Conservation (phyloP, 2,888 invertebrate species). For the Ormyrus labotus region DNA sequence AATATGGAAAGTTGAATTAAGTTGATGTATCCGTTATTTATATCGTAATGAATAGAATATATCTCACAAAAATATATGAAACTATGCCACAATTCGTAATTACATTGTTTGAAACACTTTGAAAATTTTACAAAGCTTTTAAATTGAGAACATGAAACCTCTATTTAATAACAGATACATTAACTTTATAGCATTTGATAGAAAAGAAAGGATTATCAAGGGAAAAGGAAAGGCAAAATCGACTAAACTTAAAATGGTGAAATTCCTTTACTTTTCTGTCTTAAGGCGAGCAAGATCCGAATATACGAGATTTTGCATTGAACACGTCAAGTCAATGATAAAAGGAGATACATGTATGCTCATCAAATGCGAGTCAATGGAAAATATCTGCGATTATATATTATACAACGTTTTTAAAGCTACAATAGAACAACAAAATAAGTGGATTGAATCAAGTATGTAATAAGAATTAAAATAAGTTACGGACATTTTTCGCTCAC, state of each 20-base stretch:
- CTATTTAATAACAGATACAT: conserved; percentile 22
- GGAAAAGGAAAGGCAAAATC: background rate
- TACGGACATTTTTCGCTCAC: conserved; percentile 29
- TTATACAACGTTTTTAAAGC: conserved; percentile 36
- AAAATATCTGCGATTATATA: conserved; percentile 39
- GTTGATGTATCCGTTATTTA: conserved; percentile 36
- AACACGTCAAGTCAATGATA: conserved; percentile 45
- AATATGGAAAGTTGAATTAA: conserved; percentile 6
- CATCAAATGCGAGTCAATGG: conserved; percentile 45
- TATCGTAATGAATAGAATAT: background rate
- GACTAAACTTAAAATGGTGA: conserved; percentile 3
- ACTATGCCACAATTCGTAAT: background rate
- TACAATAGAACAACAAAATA: conserved; percentile 32
- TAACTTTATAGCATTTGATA: conserved; percentile 30
- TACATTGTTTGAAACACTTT: background rate
- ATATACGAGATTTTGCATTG: conserved; percentile 31
- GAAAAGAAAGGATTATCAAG: conserved; percentile 13
- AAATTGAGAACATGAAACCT: no score
- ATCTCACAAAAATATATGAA: no score
- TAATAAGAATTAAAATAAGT: conserved; percentile 21
- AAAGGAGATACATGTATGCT: conserved; percentile 20
- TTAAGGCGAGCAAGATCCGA: conserved; percentile 16
- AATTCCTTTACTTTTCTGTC: conserved; percentile 31
- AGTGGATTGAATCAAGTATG: conserved; percentile 7
- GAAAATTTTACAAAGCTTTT: no score